Percentiles rank a stretch among this genome's conserved stretches.
phyloP scores from a whole-genome alignment of 2,113 vertebrate species.

The Tachuris rubrigastra region DNA sequence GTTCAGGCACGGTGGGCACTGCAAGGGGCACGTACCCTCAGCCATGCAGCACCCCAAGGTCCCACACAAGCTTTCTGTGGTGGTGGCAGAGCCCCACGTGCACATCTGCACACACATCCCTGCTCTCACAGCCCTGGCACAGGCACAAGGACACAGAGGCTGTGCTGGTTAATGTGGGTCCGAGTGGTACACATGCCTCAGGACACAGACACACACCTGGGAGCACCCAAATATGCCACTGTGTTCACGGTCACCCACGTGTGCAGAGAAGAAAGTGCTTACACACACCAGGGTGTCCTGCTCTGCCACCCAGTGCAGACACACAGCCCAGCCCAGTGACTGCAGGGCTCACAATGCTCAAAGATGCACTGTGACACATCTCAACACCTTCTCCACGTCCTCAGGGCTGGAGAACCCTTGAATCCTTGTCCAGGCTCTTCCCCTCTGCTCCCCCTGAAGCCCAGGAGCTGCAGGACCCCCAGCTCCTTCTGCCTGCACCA shows the following conservation, averaged over 20 bases:
- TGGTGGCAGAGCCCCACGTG: fast-evolving
- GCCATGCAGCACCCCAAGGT: neutral
- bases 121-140: neutral
- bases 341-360: fast-evolving
- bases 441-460: neutral
- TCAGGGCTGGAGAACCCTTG: neutral
- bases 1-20: neutral
- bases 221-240: fast-evolving
- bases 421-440: neutral
- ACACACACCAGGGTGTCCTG: neutral
- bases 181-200: fast-evolving
- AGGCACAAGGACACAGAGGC: fast-evolving
- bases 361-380: fast-evolving
- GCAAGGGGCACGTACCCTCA: neutral
- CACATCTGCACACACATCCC: neutral
- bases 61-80: neutral
- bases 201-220: neutral
- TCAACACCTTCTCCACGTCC: neutral
- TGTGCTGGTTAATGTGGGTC: fast-evolving
- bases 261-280: neutral
- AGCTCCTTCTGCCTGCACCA: fast-evolving
- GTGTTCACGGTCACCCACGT: fast-evolving
- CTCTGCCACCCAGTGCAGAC: fast-evolving
- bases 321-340: fast-evolving
- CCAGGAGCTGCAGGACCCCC: neutral